Evolutionary conservation across 1,140 invertebrate species (phyloP), one percentile per base, ranked within the genome.

Genomic region (Pararge aegeria): DNA sequence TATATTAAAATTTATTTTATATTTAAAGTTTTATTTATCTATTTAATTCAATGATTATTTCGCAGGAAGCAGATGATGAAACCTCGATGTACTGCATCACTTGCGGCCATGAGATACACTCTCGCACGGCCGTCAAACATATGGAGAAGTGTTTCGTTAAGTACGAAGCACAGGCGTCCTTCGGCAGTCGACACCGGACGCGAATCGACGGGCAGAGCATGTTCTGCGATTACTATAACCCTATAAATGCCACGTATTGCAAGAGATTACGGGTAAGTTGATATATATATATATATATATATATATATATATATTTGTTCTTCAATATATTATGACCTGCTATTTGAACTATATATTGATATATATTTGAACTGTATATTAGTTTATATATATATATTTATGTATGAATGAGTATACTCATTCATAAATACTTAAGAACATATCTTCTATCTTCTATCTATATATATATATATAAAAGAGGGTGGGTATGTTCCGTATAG

Each of bases 141-240:
- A 97, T 98, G 95, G 97, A 98, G 86, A 97, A 97, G 75, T 98
- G 97, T 86, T 98, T 97, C 78, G 96, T 98, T 68, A 98, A 98
- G 93, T 97, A 98, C 86, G 98, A 99, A 83, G 97, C 97, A 48
- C 97, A 99, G 89, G 97, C 97, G 2, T 98, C 98, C 0, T 99
- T 98, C 87, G 98, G 97, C 12, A 98, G 97, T 12, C 94, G 97
- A 44, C 98, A 96, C 73, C 97, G 98, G 79, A 98, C 98, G 0
- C 92, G 96, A 44, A 98, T 99, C 66, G 98, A 99, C 87, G 96
- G 96, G 12, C 94, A 96, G 87, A 96, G 97, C 75, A 98, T 99
- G 95, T 99, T 99, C 83, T 99, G 98, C 85, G 98, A 99, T 78
- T 97, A 96, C 83, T 99, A 96, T 82, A 99, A 99, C 90, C 93